A percentile compares a stretch with the other conserved stretches of the same genome.
Evolutionary conservation across 2,888 invertebrate genomes (phyloP).

Genomic region (Osedax fenrisi): DNA sequence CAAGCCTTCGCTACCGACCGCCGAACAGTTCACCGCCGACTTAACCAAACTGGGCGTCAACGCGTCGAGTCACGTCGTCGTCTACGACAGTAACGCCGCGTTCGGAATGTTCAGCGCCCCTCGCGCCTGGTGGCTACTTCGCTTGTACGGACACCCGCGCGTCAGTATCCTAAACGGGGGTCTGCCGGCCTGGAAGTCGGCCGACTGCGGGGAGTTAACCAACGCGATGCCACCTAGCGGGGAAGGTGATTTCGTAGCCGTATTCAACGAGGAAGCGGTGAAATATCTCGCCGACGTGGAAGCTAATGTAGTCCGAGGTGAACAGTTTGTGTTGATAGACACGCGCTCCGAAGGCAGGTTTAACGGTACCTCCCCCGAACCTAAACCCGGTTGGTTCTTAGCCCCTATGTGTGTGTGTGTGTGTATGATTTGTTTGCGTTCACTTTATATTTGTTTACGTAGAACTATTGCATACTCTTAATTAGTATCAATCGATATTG

Average conservation of each 20-base stretch:
- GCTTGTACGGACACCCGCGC: constrained; percentile 42
- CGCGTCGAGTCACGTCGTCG: constrained; percentile 42
- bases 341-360: constrained; percentile 43
- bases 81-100: constrained; percentile 43
- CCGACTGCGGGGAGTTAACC: constrained; percentile 32
- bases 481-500: too few relatives aligned
- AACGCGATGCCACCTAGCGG: constrained; percentile 30
- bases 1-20: constrained; percentile 42
- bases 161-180: constrained; percentile 46
- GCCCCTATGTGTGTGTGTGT: too few relatives aligned
- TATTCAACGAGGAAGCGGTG: constrained; percentile 36
- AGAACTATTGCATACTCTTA: too few relatives aligned
- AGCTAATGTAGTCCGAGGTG: constrained; percentile 35
- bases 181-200: constrained; percentile 40
- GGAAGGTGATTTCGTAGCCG: constrained; percentile 37
- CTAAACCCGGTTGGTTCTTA: constrained; percentile 42
- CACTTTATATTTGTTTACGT: too few relatives aligned
- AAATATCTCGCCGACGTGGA: constrained; percentile 42
- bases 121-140: constrained; percentile 46
- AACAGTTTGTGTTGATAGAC: constrained; percentile 41
- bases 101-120: constrained; percentile 42
- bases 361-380: constrained; percentile 43
- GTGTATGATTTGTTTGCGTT: too few relatives aligned
- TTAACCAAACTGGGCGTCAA: constrained; percentile 42
- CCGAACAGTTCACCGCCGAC: constrained; percentile 41